A percentile compares a stretch with the other conserved stretches of the same genome.
These are phyloP conservation scores for Oceanites oceanicus DNA, from an alignment of 2,113 vertebrate genomes.

Conservation along the genomic window DNA sequence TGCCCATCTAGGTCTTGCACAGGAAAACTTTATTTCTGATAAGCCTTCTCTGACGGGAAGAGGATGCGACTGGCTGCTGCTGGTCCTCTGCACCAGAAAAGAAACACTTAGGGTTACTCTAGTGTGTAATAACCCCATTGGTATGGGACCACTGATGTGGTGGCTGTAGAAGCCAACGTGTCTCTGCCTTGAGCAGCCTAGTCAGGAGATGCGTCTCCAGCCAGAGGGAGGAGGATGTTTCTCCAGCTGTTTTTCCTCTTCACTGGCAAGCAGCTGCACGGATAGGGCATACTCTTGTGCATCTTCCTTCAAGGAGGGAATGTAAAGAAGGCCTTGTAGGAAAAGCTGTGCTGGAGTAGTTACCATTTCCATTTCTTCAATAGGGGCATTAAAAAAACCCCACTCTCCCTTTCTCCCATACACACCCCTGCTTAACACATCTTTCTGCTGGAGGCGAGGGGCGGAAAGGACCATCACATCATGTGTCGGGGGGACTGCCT, in stretches of 20 bases:
- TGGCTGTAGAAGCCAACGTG: neutral
- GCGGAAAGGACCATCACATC: neutral
- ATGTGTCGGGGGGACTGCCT: neutral
- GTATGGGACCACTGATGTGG: neutral
- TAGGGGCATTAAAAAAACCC: neutral
- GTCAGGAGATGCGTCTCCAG: neutral
- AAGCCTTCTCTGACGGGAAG: neutral
- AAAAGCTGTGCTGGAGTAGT: neutral
- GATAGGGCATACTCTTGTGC: fast-evolving
- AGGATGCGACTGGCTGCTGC: neutral
- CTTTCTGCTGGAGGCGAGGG: neutral
- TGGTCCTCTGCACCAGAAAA: neutral
- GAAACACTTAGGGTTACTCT: neutral
- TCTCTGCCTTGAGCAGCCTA: neutral
- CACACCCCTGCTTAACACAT: neutral
- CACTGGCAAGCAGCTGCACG: neutral
- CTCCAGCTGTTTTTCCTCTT: neutral
- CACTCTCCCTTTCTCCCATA: neutral
- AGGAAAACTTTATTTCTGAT: neutral
- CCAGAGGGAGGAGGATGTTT: neutral
- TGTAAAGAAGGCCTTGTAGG: neutral
- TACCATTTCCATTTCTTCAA: neutral
- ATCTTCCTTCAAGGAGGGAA: neutral
- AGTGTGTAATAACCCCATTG: neutral
- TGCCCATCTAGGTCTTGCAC: neutral